Percentiles rank a stretch among this genome's conserved stretches.
Conservation (phyloP, 2,113 vertebrate genomes). For the Ursus arctos region DNA sequence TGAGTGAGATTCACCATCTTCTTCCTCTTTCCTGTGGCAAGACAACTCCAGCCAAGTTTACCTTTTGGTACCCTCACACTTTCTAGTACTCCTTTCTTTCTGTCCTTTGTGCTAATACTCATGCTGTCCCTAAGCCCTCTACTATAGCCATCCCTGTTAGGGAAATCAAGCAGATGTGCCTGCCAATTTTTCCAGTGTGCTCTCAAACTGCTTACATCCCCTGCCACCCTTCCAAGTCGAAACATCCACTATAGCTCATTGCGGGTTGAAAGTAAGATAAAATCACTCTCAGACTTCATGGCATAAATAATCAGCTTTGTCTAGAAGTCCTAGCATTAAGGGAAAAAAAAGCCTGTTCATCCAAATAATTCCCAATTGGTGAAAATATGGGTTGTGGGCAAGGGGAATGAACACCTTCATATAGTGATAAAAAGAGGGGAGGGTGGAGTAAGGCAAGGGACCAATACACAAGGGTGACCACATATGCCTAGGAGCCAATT, state of each 20-base stretch:
- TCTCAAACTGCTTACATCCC: constrained; percentile 20
- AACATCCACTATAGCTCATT: not conserved
- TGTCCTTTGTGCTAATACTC: not conserved
- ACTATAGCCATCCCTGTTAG: not conserved
- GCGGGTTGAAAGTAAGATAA: not conserved
- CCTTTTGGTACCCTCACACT: not conserved
- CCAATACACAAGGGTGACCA: not conserved
- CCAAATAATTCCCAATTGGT: constrained; percentile 2
- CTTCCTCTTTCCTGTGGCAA: constrained; percentile 4
- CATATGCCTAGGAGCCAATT: not conserved
- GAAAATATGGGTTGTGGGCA: constrained; percentile 10
- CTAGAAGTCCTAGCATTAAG: constrained; percentile 1
- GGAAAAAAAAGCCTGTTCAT: not conserved
- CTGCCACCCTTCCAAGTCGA: constrained; percentile 15
- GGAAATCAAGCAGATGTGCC: not conserved
- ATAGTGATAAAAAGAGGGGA: not conserved
- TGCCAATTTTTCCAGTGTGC: not conserved
- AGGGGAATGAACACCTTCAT: not conserved
- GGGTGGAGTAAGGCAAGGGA: not conserved
- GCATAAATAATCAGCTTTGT: not conserved
- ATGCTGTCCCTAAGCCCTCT: not conserved
- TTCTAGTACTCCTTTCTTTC: constrained; percentile 19
- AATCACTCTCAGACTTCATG: not conserved
- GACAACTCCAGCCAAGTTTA: constrained; percentile 1
- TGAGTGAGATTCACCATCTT: not conserved